Evolutionary conservation across 1,140 invertebrate species (phyloP).

Genomic region (Calliphora vicina): DNA sequence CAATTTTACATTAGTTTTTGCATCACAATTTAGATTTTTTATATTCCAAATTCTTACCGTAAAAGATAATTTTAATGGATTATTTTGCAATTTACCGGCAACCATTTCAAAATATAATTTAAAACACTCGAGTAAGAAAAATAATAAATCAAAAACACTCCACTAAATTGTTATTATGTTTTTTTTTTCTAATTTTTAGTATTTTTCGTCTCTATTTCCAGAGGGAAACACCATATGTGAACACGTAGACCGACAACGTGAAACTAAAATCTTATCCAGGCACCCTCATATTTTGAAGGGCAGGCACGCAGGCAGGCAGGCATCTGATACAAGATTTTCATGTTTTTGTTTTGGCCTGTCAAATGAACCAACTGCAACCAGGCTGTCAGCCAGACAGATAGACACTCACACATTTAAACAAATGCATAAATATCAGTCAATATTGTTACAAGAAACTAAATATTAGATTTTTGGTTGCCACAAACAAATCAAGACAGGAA

Average conservation of each 20-base stretch:
- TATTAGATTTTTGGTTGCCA: not conserved
- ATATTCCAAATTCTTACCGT: conserved; percentile 51
- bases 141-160: not conserved
- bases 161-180: not conserved
- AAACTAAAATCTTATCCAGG: not conserved
- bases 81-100: conserved; percentile 51
- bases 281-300: conserved; percentile 26
- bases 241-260: conserved; percentile 19
- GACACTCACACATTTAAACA: not conserved
- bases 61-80: conserved; percentile 57
- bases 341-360: not conserved
- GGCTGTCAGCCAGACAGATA: not conserved
- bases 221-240: not conserved
- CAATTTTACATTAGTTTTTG: too few relatives aligned
- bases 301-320: not conserved
- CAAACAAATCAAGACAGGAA: not conserved
- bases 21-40: too few relatives aligned
- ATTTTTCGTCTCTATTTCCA: too few relatives aligned
- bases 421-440: conserved; percentile 16
- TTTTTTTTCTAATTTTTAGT: too few relatives aligned
- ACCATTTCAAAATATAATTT: conserved; percentile 45
- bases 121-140: not conserved
- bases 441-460: conserved; percentile 1
- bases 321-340: not conserved
- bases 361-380: not conserved